Base-by-base conservation (phyloP, 1,140 invertebrate genomes). In the Ips nitidus region DNA sequence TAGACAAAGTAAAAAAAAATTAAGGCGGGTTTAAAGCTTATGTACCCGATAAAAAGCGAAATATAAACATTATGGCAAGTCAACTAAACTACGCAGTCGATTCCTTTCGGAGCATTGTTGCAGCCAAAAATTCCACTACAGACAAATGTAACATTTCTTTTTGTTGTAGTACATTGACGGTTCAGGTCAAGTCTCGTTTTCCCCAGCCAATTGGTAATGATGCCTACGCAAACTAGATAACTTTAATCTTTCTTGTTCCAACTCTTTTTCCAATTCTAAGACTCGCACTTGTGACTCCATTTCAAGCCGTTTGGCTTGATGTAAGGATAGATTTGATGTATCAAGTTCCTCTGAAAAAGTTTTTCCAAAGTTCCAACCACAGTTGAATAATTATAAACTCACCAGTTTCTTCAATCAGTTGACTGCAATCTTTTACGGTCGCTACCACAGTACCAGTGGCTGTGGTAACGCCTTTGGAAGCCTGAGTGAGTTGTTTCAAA, bases 221-320 rank as follows among this genome's bases (percentile, higher is more conserved):
- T 94, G 89, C 79, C 92, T 91, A 62, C 98, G 84, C 41, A 99
- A 84, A 62, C 94, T 89, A 7, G 94, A 86, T 61, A 99, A 83
- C 72, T 86, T 85, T 56, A 89, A 84, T 73, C 97, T 86, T 83
- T 98, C 95, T 73, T 91, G 91, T 75, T 95, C 91, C 56, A 99
- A 82, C 72, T 91, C 88, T 70, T 91, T 91, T 80, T 99, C 97
- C 56, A 98, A 83, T 84, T 99, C 94, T 56, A 99, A 83, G 55
- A 98, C 91, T 75, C 90, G 88, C 22, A 96, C 93, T 81, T 96
- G 94, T 59, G 93, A 89, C 80, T 99, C 96, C 93, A 98, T 98
- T 85, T 98, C 97, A 73, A 95, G 82, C 55, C 91, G 88, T 80
- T 99, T 98, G 0, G 97, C 93, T 81, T 98, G 94, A 79, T 98